Conservation (phyloP, 2,888 invertebrate species). For the Caenorhabditis afra region DNA sequence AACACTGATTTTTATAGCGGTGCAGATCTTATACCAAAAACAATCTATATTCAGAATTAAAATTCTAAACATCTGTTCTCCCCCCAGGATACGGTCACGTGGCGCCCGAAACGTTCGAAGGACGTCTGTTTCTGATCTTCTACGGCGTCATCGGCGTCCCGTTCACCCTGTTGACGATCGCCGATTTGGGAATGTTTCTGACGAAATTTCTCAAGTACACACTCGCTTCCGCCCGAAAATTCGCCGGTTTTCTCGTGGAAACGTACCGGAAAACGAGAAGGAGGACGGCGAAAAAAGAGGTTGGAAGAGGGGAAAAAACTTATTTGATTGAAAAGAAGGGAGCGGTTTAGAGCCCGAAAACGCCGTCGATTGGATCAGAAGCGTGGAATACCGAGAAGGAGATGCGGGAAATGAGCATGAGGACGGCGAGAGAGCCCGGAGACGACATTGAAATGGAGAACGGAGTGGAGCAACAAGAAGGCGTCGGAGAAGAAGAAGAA, state of each 20-base stretch:
- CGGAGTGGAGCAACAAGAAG: slow-evolving; percentile 31
- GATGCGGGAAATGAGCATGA: slow-evolving; percentile 42
- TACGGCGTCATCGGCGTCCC: slow-evolving; percentile 79
- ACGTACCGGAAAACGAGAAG: slow-evolving; percentile 29
- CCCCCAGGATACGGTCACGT: slow-evolving; percentile 76
- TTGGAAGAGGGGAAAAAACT: no score
- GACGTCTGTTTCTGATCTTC: slow-evolving; percentile 75
- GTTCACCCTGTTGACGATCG: slow-evolving; percentile 77
- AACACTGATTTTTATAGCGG: no score
- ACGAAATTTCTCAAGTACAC: slow-evolving; percentile 61
- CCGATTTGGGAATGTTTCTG: slow-evolving; percentile 78
- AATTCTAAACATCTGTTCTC: no score
- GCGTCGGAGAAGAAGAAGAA: slow-evolving; percentile 49
- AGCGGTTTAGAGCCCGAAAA: no score
- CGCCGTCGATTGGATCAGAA: slow-evolving; percentile 22
- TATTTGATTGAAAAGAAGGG: no score
- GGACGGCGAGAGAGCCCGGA: slow-evolving; percentile 53
- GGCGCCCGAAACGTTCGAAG: slow-evolving; percentile 74
- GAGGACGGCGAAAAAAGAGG: not conserved
- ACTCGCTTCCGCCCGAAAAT: slow-evolving; percentile 17
- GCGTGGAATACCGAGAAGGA: slow-evolving; percentile 46
- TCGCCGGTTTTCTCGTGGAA: slow-evolving; percentile 33
- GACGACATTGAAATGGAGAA: slow-evolving; percentile 24
- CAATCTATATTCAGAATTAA: no score
- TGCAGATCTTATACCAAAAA: no score